Evolutionary conservation across 1,140 invertebrate genomes (phyloP).

Genomic region (Drosophila miranda): DNA sequence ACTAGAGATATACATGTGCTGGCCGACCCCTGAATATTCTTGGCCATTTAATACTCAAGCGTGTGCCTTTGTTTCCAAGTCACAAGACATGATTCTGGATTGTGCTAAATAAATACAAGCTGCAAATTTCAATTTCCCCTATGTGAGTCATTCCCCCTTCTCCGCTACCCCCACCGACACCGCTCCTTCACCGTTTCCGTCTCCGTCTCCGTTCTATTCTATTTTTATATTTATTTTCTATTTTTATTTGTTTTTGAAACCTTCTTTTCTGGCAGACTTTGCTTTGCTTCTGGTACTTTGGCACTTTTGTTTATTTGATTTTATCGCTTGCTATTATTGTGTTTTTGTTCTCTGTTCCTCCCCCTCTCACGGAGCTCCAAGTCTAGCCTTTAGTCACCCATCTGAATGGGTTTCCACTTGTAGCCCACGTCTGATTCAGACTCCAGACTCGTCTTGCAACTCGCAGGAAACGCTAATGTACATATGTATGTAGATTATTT

Average conservation of each 20-base stretch:
- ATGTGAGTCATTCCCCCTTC: constrained; percentile 50
- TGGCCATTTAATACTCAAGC: constrained; percentile 5
- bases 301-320: constrained; percentile 46
- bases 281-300: constrained; percentile 33
- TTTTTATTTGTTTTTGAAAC: constrained; percentile 42
- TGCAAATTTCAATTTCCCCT: constrained; percentile 62
- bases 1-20: constrained; percentile 12
- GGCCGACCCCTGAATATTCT: constrained; percentile 21
- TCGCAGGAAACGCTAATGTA: too few species aligned
- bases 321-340: constrained; percentile 40
- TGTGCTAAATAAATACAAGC: constrained; percentile 55
- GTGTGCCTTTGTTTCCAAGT: constrained; percentile 39
- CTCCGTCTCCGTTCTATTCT: too few species aligned
- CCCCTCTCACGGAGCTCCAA: constrained; percentile 26
- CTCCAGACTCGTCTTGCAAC: constrained; percentile 1
- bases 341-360: constrained; percentile 11
- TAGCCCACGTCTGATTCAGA: constrained; percentile 43
- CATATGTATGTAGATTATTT: too few species aligned
- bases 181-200: too few species aligned
- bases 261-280: constrained; percentile 62
- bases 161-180: constrained; percentile 10
- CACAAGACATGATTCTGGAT: constrained; percentile 53
- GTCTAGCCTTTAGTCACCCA: constrained; percentile 7
- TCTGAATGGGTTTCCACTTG: constrained; percentile 26
- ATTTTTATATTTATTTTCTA: constrained; percentile 10